Base-by-base conservation (phyloP, 2,888 invertebrate genomes). In the Orthonychiurus folsomi region DNA sequence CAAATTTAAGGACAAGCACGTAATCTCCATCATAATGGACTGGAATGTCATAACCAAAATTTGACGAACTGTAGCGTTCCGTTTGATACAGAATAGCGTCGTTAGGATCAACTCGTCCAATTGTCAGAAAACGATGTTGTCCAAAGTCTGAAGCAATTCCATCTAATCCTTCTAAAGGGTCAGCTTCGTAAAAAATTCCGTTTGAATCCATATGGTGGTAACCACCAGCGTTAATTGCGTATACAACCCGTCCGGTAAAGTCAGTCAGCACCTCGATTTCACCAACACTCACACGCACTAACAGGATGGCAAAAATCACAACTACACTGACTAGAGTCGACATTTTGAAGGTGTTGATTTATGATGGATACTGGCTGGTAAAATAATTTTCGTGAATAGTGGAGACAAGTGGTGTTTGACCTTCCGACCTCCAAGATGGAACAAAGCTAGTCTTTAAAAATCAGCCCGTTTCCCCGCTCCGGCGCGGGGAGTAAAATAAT, bases 31-130 rank as follows among this genome's bases (percentile, higher is more conserved):
- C 94, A 63, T 84, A 85, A 67, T 81, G 83, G 0, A 92, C 84
- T 0, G 93, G 93, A 73, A 93, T 85, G 73, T 93, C 92, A 76
- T 97, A 97, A 3, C 92, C 93, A 76, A 97, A 97, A 0, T 90
- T 92, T 0, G 57, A 26, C 1, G 24, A 21, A 18, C 63, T 59
- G 78, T 96, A 97, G 60, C 96, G 81, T 76, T 96, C 96, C 0
- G 96, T 96, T 76, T 96, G 94, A 77, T 95, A 96, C 9, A 96
- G 79, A 70, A 89, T 84, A 77, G 88, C 88, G 75, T 92, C 92
- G 69, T 85, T 83, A n/a, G 84, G 84, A 62, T 85, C 85, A 15
- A 91, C 88, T 70, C 95, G 80, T 15, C 89, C 89, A 69, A 97
- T 95, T 52, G 18, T 23, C 25, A 57, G 56, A 15, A 92, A 79